Conservation (phyloP, 2,888 invertebrate species). For the Itoplectis maculator region DNA sequence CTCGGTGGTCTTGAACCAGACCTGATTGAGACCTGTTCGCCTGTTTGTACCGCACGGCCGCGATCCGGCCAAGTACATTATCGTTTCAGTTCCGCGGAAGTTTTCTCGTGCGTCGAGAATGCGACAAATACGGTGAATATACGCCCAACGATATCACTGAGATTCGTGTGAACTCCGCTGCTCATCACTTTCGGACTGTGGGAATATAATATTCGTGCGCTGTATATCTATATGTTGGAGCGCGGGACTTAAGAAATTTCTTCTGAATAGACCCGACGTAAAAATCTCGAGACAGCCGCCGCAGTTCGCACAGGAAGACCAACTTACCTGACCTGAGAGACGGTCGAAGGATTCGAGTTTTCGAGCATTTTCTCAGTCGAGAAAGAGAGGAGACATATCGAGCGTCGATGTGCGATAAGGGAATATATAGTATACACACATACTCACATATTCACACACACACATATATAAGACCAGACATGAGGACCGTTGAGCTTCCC, state of each 20-base stretch:
- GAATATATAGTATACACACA: conserved; percentile 1
- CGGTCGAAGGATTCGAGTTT: conserved; percentile 1
- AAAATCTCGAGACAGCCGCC: conserved; percentile 14
- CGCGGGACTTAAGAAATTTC: conserved; percentile 37
- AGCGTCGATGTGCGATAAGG: conserved; percentile 10
- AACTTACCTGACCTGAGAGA: background rate
- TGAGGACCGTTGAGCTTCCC: background rate
- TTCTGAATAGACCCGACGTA: conserved; percentile 45
- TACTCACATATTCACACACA: background rate
- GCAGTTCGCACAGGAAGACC: background rate
- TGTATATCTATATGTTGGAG: conserved; percentile 21
- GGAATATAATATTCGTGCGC: conserved; percentile 27
- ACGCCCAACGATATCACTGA: conserved; percentile 12
- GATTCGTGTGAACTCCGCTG: conserved; percentile 42
- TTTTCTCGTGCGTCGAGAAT: conserved; percentile 1
- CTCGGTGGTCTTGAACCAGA: conserved; percentile 61
- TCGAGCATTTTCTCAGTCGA: conserved; percentile 22
- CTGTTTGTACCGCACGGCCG: conserved; percentile 32
- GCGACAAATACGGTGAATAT: conserved; percentile 12
- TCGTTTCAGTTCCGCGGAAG: background rate
- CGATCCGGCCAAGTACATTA: conserved; percentile 39
- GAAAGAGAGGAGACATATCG: conserved; percentile 34
- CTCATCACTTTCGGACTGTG: conserved; percentile 39
- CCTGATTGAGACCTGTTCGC: conserved; percentile 55
- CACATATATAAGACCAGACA: background rate